These are phyloP conservation scores for Phocides pigmalion DNA, from an alignment of 1,140 invertebrate genomes.

Conservation along the genomic window DNA sequence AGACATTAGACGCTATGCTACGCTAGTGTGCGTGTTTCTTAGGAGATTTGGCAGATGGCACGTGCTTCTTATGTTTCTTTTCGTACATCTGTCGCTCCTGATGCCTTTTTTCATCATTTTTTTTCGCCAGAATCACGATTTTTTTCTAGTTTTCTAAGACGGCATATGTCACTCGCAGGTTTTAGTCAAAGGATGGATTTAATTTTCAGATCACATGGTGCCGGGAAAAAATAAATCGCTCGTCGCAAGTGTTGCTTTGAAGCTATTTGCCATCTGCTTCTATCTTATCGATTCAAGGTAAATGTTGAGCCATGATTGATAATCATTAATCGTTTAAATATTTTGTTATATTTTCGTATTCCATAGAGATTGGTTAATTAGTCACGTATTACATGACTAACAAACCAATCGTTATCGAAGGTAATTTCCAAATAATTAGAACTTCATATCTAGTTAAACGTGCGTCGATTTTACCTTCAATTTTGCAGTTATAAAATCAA, in stretches of 20 bases:
- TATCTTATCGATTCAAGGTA: slow-evolving; percentile 43
- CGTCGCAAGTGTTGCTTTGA: slow-evolving; percentile 56
- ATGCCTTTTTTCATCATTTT: slow-evolving; percentile 67
- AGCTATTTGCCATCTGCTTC: slow-evolving; percentile 55
- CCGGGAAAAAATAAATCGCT: slow-evolving; percentile 73
- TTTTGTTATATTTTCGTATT: slow-evolving; percentile 1
- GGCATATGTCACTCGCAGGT: slow-evolving; percentile 72
- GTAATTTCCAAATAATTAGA: background rate
- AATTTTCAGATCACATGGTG: slow-evolving; percentile 71
- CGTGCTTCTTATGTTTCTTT: slow-evolving; percentile 80
- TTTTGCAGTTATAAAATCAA: too few relatives aligned
- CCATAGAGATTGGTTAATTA: too few relatives aligned
- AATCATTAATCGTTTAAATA: background rate
- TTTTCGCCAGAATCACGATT: slow-evolving; percentile 55
- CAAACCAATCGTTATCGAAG: background rate
- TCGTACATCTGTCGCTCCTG: slow-evolving; percentile 77
- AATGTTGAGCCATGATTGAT: slow-evolving; percentile 17
- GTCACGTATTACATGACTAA: background rate
- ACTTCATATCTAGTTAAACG: background rate
- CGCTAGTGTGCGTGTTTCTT: slow-evolving; percentile 65
- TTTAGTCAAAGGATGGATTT: slow-evolving; percentile 58
- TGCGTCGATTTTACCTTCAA: background rate
- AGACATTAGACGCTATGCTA: slow-evolving; percentile 35
- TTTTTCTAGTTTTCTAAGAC: slow-evolving; percentile 59
- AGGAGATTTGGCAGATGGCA: slow-evolving; percentile 81